These are phyloP conservation scores for Sussaba pulchella DNA, from an alignment of 2,888 invertebrate species.

Conservation along the genomic window DNA sequence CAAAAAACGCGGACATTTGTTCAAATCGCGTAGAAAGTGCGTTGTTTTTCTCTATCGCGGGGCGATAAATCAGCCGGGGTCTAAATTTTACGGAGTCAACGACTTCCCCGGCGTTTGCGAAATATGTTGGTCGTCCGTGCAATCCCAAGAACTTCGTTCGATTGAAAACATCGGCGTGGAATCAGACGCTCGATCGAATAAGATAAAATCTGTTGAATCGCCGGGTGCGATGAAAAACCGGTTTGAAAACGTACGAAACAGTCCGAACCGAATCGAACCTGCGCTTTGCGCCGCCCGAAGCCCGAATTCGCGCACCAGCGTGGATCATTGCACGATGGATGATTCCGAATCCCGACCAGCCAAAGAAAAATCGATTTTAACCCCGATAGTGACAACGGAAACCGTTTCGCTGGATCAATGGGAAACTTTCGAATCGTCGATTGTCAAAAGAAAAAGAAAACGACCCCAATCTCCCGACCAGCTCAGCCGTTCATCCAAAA, in stretches of 20 bases:
- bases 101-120: not conserved
- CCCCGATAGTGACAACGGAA: not conserved
- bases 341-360: no score
- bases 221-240: not conserved
- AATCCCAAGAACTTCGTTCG: not conserved
- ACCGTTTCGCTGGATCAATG: not conserved
- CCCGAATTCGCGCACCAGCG: not conserved
- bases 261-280: no score
- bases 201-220: not conserved
- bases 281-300: not conserved
- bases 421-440: not conserved
- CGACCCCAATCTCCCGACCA: not conserved
- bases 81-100: not conserved
- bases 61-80: not conserved
- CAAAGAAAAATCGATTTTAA: not conserved
- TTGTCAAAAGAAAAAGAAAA: constrained; percentile 10
- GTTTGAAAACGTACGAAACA: not conserved
- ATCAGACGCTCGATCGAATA: not conserved
- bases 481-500: not conserved
- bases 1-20: constrained; percentile 35
- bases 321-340: no score
- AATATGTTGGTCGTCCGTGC: not conserved
- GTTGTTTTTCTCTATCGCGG: constrained; percentile 22
- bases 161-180: not conserved
- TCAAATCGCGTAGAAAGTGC: constrained; percentile 3